Evolutionary conservation across 1,140 invertebrate species (phyloP).

Genomic region (Mactra quadrangularis): DNA sequence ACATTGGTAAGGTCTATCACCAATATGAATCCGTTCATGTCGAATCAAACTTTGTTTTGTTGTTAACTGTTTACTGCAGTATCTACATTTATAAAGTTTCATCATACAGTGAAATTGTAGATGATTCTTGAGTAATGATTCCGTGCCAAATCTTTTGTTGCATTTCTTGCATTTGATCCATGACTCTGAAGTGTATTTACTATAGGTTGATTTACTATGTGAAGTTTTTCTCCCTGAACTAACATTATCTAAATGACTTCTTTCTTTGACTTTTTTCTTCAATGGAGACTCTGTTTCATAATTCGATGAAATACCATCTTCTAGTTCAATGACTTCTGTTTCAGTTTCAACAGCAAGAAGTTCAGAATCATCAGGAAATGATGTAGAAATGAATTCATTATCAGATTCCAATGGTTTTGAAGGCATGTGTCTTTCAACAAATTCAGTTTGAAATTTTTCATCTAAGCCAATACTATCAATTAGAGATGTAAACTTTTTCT

Average conservation of each 20-base stretch:
- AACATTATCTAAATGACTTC: not conserved
- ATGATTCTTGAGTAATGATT: constrained; percentile 42
- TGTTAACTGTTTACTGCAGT: constrained; percentile 55
- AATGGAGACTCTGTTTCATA: not conserved
- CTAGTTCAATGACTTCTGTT: not conserved
- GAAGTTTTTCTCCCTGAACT: constrained; percentile 1
- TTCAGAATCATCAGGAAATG: constrained; percentile 50
- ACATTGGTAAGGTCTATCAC: constrained; percentile 58
- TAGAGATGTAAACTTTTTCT: constrained; percentile 32
- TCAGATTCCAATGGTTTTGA: constrained; percentile 49
- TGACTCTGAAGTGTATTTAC: constrained; percentile 40
- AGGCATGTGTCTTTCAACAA: constrained; percentile 58
- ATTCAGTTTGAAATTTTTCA: constrained; percentile 57
- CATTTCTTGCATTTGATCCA: constrained; percentile 52
- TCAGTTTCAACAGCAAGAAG: constrained; percentile 43
- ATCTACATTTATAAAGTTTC: constrained; percentile 57
- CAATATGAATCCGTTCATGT: constrained; percentile 59
- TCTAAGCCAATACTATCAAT: constrained; percentile 52
- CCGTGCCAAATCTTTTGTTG: constrained; percentile 46
- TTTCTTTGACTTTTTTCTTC: not conserved
- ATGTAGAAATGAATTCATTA: constrained; percentile 50
- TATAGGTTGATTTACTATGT: not conserved
- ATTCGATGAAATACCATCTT: not conserved
- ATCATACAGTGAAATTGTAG: constrained; percentile 56
- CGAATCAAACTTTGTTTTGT: constrained; percentile 53